These are phyloP conservation scores for Aldabrachelys gigantea DNA, from an alignment of 2,113 vertebrate species.

Conservation along the genomic window DNA sequence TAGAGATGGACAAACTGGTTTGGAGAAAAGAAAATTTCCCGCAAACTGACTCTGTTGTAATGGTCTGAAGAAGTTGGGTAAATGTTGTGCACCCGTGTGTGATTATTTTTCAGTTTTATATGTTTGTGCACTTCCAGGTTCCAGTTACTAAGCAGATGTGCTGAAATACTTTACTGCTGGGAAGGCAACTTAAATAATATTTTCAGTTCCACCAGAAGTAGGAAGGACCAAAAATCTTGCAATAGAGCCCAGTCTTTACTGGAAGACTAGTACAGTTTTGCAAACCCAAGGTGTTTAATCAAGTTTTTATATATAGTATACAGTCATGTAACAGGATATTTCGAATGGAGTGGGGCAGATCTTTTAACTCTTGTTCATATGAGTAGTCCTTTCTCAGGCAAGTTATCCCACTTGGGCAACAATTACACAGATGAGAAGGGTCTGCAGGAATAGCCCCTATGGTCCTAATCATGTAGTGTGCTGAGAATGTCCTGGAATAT, in stretches of 20 bases:
- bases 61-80: background rate
- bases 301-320: background rate
- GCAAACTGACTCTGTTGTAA: background rate
- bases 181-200: background rate
- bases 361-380: background rate
- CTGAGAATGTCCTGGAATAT: background rate
- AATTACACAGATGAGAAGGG: background rate
- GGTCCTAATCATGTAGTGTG: background rate
- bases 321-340: background rate
- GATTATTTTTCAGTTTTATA: rapidly evolving
- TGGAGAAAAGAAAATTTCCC: background rate
- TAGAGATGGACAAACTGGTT: background rate
- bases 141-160: background rate
- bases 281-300: no score
- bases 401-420: background rate
- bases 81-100: rapidly evolving
- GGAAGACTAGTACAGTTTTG: no score
- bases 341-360: background rate
- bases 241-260: no score
- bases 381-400: background rate
- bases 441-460: background rate
- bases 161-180: background rate
- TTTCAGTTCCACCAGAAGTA: no score
- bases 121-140: background rate
- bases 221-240: no score